These are phyloP conservation scores for Aldabrachelys gigantea DNA, from an alignment of 2,113 vertebrate species.

Conservation along the genomic window DNA sequence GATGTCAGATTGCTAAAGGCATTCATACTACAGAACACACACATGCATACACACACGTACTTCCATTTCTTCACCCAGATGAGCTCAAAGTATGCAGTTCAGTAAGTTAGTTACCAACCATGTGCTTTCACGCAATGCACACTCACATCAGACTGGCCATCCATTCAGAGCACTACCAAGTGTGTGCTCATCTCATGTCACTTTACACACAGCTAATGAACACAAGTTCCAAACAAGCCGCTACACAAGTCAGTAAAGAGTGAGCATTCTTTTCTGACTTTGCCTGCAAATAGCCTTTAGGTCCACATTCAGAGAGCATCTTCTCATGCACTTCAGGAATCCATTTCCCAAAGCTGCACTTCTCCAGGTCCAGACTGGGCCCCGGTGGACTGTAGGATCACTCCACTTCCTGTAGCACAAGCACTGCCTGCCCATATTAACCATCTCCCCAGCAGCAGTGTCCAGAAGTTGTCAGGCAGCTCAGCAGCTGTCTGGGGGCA, in stretches of 20 bases:
- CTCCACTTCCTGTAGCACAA: background rate
- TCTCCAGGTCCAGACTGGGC: background rate
- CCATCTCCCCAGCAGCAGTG: background rate
- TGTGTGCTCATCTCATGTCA: background rate
- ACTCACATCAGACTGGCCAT: background rate
- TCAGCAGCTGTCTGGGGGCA: background rate
- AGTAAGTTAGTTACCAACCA: background rate
- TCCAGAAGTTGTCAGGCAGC: background rate
- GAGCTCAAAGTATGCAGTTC: background rate
- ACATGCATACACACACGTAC: background rate
- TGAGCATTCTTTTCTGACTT: background rate
- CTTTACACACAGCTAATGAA: background rate
- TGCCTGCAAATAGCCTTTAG: background rate
- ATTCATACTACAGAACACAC: background rate
- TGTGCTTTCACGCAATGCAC: background rate
- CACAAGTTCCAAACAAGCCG: background rate
- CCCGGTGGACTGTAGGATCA: background rate
- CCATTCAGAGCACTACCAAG: background rate
- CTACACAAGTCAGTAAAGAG: background rate
- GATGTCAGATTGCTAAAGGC: background rate
- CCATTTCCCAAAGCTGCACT: background rate
- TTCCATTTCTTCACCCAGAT: background rate
- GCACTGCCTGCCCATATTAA: background rate
- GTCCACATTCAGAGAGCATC: background rate
- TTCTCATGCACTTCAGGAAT: background rate